Evolutionary conservation across 2,888 invertebrate species (phyloP).

Genomic region (Frankliniella fusca): DNA sequence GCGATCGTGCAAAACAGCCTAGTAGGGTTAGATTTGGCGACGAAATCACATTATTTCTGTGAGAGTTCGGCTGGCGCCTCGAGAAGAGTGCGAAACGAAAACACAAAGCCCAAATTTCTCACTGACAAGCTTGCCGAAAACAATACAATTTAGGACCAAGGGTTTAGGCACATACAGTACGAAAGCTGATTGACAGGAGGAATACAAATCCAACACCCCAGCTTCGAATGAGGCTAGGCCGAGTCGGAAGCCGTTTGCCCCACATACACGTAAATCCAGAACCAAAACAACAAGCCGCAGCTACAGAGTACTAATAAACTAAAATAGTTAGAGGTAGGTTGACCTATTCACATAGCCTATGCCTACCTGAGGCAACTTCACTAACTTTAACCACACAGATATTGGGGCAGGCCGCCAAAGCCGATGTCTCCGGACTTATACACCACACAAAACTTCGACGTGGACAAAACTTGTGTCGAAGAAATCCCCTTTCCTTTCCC

Average conservation of each 20-base stretch:
- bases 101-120: background rate
- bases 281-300: background rate
- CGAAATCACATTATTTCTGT: background rate
- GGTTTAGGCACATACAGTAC: background rate
- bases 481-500: background rate
- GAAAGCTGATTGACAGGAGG: constrained; percentile 23
- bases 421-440: background rate
- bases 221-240: constrained; percentile 8
- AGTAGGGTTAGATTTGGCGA: constrained; percentile 7
- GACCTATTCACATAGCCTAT: constrained; percentile 22
- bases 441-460: background rate
- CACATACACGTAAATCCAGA: background rate
- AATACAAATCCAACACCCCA: constrained; percentile 11
- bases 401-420: constrained; percentile 22
- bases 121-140: background rate
- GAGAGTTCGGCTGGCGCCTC: background rate
- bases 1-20: background rate
- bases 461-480: background rate
- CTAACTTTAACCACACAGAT: constrained; percentile 16
- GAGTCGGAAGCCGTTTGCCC: constrained; percentile 1
- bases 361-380: constrained; percentile 24
- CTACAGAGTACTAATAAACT: background rate
- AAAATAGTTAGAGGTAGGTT: background rate
- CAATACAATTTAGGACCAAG: background rate
- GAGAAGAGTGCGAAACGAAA: background rate